Percentiles rank a stretch among this genome's conserved stretches.
Conservation (phyloP, 2,888 invertebrate genomes). For the Tenthredo amoena region DNA sequence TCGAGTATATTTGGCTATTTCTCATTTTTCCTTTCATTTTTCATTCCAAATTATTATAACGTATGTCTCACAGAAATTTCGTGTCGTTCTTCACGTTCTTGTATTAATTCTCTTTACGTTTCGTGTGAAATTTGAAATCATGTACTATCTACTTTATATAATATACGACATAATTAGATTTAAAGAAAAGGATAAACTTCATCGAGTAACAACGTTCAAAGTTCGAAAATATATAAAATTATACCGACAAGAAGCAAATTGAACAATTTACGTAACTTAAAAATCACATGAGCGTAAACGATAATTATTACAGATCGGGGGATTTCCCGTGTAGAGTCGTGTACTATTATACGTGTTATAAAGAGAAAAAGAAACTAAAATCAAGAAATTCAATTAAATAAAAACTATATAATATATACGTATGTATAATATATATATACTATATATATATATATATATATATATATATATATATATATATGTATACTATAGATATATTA, state of each 20-base stretch:
- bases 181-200: no score
- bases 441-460: not conserved
- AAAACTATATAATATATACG: constrained; percentile 9
- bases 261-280: not conserved
- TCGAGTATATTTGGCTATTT: not conserved
- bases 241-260: not conserved
- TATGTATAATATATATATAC: constrained; percentile 1
- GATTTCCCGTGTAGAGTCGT: not conserved
- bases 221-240: not conserved
- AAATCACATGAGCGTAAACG: not conserved
- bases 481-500: constrained; percentile 33
- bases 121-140: no score
- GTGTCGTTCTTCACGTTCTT: no score
- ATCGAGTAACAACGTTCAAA: not conserved
- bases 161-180: no score
- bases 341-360: not conserved
- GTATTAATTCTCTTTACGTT: no score
- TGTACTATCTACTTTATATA: no score
- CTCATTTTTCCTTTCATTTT: not conserved
- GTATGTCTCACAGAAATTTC: not conserved
- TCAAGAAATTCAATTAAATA: not conserved
- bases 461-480: constrained; percentile 6
- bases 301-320: not conserved
- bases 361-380: not conserved
- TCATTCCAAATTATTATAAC: not conserved